A percentile compares a stretch with the other conserved stretches of the same genome.
Evolutionary conservation across 2,113 vertebrate genomes (phyloP).

Genomic region (Semnornis frantzii): DNA sequence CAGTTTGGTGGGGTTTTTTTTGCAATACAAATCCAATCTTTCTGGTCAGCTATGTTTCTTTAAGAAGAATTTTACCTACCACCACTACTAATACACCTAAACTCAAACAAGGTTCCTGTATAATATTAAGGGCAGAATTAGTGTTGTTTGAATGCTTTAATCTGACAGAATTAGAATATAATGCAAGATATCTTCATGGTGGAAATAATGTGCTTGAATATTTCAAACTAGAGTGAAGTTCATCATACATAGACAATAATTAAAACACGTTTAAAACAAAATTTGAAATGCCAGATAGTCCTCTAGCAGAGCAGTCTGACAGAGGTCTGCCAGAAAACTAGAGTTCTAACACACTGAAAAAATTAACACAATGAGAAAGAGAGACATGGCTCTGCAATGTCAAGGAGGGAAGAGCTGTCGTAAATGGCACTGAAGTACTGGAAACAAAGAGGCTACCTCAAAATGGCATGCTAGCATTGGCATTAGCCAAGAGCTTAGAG

Average conservation of each 20-base stretch:
- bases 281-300: background rate
- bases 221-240: background rate
- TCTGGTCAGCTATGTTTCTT: background rate
- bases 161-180: background rate
- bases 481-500: background rate
- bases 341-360: too few species aligned
- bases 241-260: background rate
- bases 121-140: background rate
- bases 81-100: background rate
- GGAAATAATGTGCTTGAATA: background rate
- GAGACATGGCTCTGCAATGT: background rate
- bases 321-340: too few species aligned
- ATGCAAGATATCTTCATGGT: background rate
- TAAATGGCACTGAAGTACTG: background rate
- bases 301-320: background rate
- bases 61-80: background rate
- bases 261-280: background rate
- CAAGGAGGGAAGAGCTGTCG: background rate
- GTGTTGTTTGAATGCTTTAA: background rate
- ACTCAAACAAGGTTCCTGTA: background rate
- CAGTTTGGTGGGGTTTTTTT: background rate
- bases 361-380: too few species aligned
- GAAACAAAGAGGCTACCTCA: background rate
- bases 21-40: background rate
- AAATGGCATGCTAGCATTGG: background rate